Percentiles rank a stretch among this genome's conserved stretches.
Evolutionary conservation across 2,113 vertebrate genomes (phyloP).

Genomic region (Furnarius figulus): DNA sequence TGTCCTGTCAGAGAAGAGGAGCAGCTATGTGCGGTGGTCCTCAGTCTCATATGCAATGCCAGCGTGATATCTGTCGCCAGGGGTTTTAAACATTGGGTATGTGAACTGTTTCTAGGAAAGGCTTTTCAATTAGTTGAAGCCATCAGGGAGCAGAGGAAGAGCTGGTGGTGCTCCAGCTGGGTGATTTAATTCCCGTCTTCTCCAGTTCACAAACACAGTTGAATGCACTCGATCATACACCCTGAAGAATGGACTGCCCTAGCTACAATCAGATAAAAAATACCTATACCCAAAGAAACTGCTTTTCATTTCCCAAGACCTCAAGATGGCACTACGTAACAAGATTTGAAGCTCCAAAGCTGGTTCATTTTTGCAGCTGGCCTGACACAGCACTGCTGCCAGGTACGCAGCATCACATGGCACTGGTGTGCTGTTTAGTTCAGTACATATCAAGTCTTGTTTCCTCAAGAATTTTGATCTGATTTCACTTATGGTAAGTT

Average conservation of each 20-base stretch:
- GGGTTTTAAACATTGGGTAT: not conserved
- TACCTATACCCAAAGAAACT: not conserved
- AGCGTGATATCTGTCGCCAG: rapidly evolving
- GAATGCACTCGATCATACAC: rapidly evolving
- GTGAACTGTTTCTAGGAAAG: not conserved
- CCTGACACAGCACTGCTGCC: not conserved
- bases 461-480: not conserved
- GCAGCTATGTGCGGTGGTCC: not conserved
- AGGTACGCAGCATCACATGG: rapidly evolving
- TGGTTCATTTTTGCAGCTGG: not conserved
- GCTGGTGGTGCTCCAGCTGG: rapidly evolving
- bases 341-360: not conserved
- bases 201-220: not conserved
- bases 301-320: not conserved
- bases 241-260: not conserved
- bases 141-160: not conserved
- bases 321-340: slow-evolving; percentile 61
- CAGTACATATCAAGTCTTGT: not conserved
- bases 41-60: not conserved
- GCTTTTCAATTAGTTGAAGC: not conserved
- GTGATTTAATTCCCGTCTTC: rapidly evolving
- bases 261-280: not conserved
- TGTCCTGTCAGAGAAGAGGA: not conserved
- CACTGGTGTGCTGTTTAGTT: not conserved
- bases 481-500: not conserved